Evolutionary conservation across 2,113 vertebrate genomes (phyloP).

Genomic region (Gracilinanus agilis): DNA sequence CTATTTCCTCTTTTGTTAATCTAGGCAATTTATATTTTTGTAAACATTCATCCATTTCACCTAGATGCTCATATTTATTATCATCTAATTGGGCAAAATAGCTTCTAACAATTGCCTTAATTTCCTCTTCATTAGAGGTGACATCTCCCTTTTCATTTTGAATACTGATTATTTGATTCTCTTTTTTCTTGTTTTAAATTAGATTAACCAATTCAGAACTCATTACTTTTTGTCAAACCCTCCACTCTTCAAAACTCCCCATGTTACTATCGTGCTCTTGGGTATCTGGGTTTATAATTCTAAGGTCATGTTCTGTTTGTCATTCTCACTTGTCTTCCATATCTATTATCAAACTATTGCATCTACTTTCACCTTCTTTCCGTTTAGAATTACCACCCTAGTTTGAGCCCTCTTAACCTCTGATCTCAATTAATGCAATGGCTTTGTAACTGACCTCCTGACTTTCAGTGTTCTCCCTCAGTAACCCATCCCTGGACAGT

Average conservation of each 20-base stretch:
- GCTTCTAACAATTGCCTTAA: too few relatives aligned
- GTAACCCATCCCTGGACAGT: background rate
- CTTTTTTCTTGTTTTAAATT: too few relatives aligned
- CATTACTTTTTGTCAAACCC: background rate
- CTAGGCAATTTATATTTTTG: too few relatives aligned
- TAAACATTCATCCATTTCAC: too few relatives aligned
- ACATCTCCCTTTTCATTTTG: too few relatives aligned
- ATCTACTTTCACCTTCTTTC: background rate
- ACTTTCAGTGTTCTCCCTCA: background rate
- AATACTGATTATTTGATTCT: too few relatives aligned
- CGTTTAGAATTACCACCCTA: background rate
- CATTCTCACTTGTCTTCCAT: background rate
- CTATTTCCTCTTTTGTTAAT: too few relatives aligned
- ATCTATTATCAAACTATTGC: background rate
- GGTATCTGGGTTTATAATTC: background rate
- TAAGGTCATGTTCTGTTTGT: background rate
- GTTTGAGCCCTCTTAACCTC: background rate
- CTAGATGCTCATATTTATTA: too few relatives aligned
- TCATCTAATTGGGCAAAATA: too few relatives aligned
- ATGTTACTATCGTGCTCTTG: background rate
- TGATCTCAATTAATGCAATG: background rate
- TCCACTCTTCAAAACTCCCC: background rate
- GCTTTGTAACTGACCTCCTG: background rate
- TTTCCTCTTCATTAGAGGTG: too few relatives aligned
- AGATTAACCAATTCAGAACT: background rate